Evolutionary conservation across 2,113 vertebrate species (phyloP), one percentile per base, ranked within the genome.

Genomic region (Melospiza georgiana): DNA sequence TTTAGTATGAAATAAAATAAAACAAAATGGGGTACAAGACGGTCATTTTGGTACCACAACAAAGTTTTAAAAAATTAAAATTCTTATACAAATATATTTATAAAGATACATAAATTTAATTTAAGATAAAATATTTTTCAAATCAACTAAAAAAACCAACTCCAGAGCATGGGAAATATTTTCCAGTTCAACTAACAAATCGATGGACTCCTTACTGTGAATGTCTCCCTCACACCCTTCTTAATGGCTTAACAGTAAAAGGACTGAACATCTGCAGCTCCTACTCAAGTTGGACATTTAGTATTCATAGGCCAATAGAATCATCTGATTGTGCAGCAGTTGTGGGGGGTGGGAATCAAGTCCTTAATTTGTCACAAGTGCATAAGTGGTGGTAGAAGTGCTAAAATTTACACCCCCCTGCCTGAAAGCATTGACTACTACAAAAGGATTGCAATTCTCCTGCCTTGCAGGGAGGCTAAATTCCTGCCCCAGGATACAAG

Each of bases 401-500:
- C 65, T 80, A 33, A 63, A 31, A 66, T 88, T 79, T 27, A 84
- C 27, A 73, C 13, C 6, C 10, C 8, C 19, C 24, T 11, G 15
- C 41, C 61, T 75, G 76, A 80, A 92, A 90, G 63, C 4, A 2
- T 16, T 57, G 78, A 28, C 62, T 78, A 1, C 44, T 76, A 84
- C 88, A 93, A 92, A 92, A 87, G 57, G 33, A 63, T 27, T 48
- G 41, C 73, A 68, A 75, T 89, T 89, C 73, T 57, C 37, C 24
- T 3, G 25, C 87, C 44, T 92, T 5, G 2, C 52, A 68, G 74
- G 90, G 84, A 79, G 80, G 19, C 87, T 57, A 15, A 78, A 95
- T 84, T 89, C 95, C 89, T 87, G 48, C 87, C 92, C 30, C 84
- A 51, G 89, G 84, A 94, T 63, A 87, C 69, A 49, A 92, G 81